Evolutionary conservation across 92 coral and sea anemone species (phyloP).

Genomic region (Isaurus tuberculatus): DNA sequence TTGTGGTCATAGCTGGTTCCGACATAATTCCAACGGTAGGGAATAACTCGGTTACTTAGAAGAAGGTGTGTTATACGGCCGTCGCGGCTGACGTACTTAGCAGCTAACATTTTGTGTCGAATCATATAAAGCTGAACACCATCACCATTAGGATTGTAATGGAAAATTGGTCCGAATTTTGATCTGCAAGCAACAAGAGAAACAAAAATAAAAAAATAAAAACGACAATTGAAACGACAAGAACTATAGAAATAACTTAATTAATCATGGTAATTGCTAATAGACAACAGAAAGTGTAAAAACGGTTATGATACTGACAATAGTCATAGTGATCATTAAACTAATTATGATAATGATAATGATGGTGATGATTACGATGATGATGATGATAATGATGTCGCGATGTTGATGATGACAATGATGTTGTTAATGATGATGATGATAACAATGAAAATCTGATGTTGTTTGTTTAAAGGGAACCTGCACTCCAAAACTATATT

Average conservation of each 20-base stretch:
- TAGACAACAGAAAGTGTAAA: background rate
- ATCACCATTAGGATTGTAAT: conserved; percentile 83
- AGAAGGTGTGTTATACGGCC: conserved; percentile 72
- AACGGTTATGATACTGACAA: too few species aligned
- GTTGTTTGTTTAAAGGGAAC: too few species aligned
- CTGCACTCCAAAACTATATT: too few species aligned
- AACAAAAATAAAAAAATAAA: background rate
- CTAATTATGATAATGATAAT: background rate
- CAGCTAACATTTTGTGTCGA: conserved; percentile 62
- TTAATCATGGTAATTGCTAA: background rate
- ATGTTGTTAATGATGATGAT: too few species aligned
- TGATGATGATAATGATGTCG: background rate
- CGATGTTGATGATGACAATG: too few species aligned
- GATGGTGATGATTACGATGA: background rate
- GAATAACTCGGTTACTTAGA: conserved; percentile 50
- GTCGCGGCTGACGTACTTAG: conserved; percentile 67
- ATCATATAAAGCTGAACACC: conserved; percentile 81
- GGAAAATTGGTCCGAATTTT: conserved; percentile 78
- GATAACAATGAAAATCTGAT: too few species aligned
- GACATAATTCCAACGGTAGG: conserved; percentile 73
- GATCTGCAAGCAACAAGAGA: background rate
- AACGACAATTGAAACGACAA: background rate
- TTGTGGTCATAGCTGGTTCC: conserved; percentile 69
- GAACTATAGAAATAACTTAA: background rate
- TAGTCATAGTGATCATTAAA: background rate